A percentile compares a stretch with the other conserved stretches of the same genome.
Evolutionary conservation across 2,888 invertebrate genomes (phyloP).

Genomic region (Caenorhabditis sp.): DNA sequence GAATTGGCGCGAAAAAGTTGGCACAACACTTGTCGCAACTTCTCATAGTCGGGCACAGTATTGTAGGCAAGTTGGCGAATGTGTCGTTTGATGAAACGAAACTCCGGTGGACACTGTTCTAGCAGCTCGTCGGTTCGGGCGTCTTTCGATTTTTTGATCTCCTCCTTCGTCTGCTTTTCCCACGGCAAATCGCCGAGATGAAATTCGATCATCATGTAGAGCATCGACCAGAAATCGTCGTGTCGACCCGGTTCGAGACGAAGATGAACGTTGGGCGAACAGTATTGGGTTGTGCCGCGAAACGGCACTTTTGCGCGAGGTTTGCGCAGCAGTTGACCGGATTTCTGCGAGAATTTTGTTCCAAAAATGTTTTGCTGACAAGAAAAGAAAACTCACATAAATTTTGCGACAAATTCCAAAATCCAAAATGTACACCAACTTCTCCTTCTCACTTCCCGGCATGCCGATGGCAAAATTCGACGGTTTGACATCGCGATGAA

Average conservation of each 20-base stretch:
- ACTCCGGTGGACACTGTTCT: slow-evolving; percentile 29
- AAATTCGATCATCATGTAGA: slow-evolving; percentile 37
- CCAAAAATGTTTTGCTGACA: not conserved
- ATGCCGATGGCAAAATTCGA: slow-evolving; percentile 39
- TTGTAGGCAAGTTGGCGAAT: slow-evolving; percentile 12
- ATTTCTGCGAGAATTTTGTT: slow-evolving; percentile 7
- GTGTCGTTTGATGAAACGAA: slow-evolving; percentile 13
- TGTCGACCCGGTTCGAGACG: slow-evolving; percentile 33
- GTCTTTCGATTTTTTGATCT: slow-evolving; percentile 24
- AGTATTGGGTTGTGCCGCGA: slow-evolving; percentile 12
- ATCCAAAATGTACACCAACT: slow-evolving; percentile 26
- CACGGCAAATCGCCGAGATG: slow-evolving; percentile 26
- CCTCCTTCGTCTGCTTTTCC: slow-evolving; percentile 31
- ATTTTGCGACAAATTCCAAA: slow-evolving; percentile 36
- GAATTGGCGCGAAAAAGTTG: slow-evolving; percentile 19
- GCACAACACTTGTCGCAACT: slow-evolving; percentile 21
- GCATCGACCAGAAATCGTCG: slow-evolving; percentile 36
- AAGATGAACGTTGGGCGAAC: slow-evolving; percentile 30
- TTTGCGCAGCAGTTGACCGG: slow-evolving; percentile 13
- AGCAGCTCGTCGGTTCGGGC: slow-evolving; percentile 23
- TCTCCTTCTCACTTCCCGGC: slow-evolving; percentile 19
- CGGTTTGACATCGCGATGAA: slow-evolving; percentile 42
- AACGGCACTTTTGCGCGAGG: slow-evolving; percentile 32
- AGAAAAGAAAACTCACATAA: slow-evolving; percentile 1
- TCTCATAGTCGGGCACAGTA: slow-evolving; percentile 21